Percentiles rank a stretch among this genome's conserved stretches.
phyloP scores from a whole-genome alignment of 2,888 invertebrate species.

The Pycnomerus fuliginosus region DNA sequence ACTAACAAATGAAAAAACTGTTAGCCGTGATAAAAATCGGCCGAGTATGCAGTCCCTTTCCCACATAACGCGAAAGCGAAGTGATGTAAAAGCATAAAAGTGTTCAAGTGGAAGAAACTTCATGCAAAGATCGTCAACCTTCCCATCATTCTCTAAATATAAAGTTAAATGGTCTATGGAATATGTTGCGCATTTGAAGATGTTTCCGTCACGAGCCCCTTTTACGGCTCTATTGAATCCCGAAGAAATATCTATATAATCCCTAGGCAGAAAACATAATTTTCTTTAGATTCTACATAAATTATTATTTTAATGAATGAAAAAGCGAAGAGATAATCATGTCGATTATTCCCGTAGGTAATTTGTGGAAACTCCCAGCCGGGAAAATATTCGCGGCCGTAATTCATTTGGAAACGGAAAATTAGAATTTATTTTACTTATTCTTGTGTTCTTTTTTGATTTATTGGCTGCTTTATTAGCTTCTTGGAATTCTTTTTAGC shows the following conservation, averaged over 20 bases:
- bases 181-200: conserved; percentile 32
- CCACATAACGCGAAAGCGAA: conserved; percentile 5
- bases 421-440: conserved; percentile 45
- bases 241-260: background rate
- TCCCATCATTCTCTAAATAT: conserved; percentile 25
- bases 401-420: conserved; percentile 41
- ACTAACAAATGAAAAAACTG: too few relatives aligned
- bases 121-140: conserved; percentile 26
- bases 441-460: conserved; percentile 36
- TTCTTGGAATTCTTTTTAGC: conserved; percentile 33
- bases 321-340: conserved; percentile 16
- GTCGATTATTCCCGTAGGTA: conserved; percentile 23
- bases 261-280: background rate
- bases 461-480: conserved; percentile 41
- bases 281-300: conserved; percentile 1
- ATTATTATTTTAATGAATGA: conserved; percentile 16
- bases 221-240: conserved; percentile 13
- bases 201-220: conserved; percentile 8
- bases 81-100: conserved; percentile 28
- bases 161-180: conserved; percentile 35
- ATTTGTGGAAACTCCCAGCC: conserved; percentile 30
- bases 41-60: conserved; percentile 4
- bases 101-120: conserved; percentile 26
- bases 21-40: too few relatives aligned
- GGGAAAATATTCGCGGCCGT: conserved; percentile 42